phyloP scores from a whole-genome alignment of 2,888 invertebrate species.

The Catocala fraxini region DNA sequence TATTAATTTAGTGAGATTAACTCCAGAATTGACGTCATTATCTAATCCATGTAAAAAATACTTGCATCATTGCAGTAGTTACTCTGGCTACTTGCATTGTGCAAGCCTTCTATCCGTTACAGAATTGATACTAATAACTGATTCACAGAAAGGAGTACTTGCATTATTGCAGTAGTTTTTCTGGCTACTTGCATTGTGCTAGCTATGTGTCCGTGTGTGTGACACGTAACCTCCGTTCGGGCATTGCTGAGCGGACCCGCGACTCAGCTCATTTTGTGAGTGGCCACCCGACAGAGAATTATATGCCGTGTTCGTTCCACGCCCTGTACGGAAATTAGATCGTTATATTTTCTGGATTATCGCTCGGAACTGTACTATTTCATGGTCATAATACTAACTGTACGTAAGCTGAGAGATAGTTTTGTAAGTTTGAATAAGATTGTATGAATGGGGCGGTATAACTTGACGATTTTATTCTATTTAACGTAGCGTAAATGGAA shows the following conservation, averaged over 20 bases:
- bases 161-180: too few species aligned
- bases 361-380: conserved; percentile 40
- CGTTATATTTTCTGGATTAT: conserved; percentile 55
- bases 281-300: conserved; percentile 71
- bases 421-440: conserved; percentile 2
- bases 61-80: too few species aligned
- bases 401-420: not conserved
- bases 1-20: too few species aligned
- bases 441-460: too few species aligned
- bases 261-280: conserved; percentile 74
- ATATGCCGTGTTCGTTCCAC: conserved; percentile 58
- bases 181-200: not conserved
- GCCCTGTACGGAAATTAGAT: conserved; percentile 59
- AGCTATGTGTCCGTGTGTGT: conserved; percentile 37
- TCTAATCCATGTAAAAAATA: too few species aligned
- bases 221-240: conserved; percentile 44
- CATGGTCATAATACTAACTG: conserved; percentile 17
- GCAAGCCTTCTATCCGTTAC: too few species aligned
- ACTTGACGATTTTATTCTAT: too few species aligned
- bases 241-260: conserved; percentile 63
- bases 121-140: too few species aligned
- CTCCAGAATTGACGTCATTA: too few species aligned
- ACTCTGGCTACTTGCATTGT: too few species aligned
- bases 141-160: too few species aligned
- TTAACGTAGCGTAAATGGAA: too few species aligned